Percentiles rank a stretch among this genome's conserved stretches.
phyloP scores from a whole-genome alignment of 2,113 vertebrate species.

The Raja brachyura region DNA sequence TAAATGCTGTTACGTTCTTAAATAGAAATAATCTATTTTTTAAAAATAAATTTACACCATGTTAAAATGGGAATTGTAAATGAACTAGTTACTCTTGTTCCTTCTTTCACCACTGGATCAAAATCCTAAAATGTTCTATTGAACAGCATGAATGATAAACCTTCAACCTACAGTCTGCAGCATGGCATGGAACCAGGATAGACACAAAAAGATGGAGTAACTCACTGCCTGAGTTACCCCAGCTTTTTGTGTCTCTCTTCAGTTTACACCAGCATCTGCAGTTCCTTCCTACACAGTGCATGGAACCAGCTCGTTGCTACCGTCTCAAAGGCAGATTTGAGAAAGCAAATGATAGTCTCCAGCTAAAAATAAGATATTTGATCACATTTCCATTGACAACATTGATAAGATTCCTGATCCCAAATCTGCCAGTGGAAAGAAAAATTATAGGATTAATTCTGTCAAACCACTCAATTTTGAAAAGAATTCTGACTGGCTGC shows the following conservation, averaged over 20 bases:
- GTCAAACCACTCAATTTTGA: not conserved
- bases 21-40: not conserved
- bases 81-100: not conserved
- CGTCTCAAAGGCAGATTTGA: not conserved
- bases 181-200: not conserved
- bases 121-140: not conserved
- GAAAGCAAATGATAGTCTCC: not conserved
- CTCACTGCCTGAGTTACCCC: no score
- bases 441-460: not conserved
- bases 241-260: no score
- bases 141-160: not conserved
- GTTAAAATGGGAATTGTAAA: not conserved
- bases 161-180: not conserved
- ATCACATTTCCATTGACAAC: not conserved
- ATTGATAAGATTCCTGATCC: not conserved
- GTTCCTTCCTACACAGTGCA: not conserved
- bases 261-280: no score
- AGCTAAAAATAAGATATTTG: not conserved
- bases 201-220: no score
- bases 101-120: not conserved
- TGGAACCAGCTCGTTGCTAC: not conserved
- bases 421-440: not conserved
- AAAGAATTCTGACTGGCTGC: not conserved
- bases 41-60: not conserved
- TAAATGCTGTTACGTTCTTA: not conserved